Base-by-base conservation (phyloP, 2,888 invertebrate species). In the Drosophila borborema region DNA sequence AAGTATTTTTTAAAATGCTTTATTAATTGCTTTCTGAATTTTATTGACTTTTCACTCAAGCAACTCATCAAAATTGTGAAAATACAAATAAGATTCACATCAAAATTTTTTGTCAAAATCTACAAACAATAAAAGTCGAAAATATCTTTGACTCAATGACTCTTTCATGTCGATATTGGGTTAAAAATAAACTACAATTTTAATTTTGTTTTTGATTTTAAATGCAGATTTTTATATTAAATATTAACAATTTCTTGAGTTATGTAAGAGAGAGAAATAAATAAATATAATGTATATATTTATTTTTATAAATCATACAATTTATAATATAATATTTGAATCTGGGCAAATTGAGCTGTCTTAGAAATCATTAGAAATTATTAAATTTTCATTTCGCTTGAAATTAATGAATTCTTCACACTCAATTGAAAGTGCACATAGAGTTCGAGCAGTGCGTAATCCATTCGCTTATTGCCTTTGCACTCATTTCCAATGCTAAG, bases 401-500 rank as follows among this genome's bases (percentile, higher is more conserved):
- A 3, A 43, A 43, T 18, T 18, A 2, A 2, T 23, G 8, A 46
- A 49, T 18, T 34, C 12, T 18, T 18, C 12, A 1, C 31, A 49
- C n/a, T 49, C 49, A n/a, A 48, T n/a, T 31, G 9, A n/a, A 28
- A 10, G 2, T 48, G 48, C 46, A 48, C 28, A 3, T 3, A 20
- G 9, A 16, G 53, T 20, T 20, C 0, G 20, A 20, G 8, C 8
- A 53, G 8, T 53, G 6, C 18, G 14, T 20, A 38, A 54, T 38
- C 53, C 16, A 9, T 16, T 54, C 53, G 20, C 53, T 36, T 54
- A 9, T 8, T 54, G 36, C 14, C 36, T 53, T 36, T 20, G 38
- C 23, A 16, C 10, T 55, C 36, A 54, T 55, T 55, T n/a, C 40
- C 8, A 55, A 46, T 58, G 28, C n/a, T 59, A 36, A 43, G 2